These are phyloP conservation scores for Pachymerium ferrugineum DNA, from an alignment of 2,888 invertebrate species.

Conservation along the genomic window DNA sequence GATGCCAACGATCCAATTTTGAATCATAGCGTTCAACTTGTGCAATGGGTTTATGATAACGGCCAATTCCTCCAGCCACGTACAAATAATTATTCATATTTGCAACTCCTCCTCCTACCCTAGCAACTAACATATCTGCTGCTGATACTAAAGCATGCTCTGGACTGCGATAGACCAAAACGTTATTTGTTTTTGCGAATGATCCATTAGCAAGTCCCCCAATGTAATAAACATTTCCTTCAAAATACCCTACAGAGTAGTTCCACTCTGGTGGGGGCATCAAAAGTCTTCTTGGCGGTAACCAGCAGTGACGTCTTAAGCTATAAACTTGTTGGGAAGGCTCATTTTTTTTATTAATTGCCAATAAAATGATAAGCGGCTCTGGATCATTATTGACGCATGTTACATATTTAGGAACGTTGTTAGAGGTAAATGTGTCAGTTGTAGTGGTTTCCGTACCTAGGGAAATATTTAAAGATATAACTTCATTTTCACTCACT, in stretches of 20 bases:
- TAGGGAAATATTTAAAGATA: too few relatives aligned
- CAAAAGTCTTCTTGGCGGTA: neutral
- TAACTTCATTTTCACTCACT: too few relatives aligned
- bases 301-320: neutral
- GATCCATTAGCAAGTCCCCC: neutral
- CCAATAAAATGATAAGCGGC: neutral
- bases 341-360: neutral
- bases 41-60: neutral
- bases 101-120: neutral
- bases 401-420: too few relatives aligned
- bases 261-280: neutral
- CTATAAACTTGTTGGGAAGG: neutral
- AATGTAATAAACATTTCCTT: constrained; percentile 5
- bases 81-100: neutral
- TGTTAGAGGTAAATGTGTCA: too few relatives aligned
- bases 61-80: neutral
- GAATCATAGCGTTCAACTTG: constrained; percentile 28
- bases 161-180: neutral
- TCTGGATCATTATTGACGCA: neutral
- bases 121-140: neutral
- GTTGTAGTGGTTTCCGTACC: too few relatives aligned
- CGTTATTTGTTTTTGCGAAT: neutral
- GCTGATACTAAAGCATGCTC: neutral
- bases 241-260: neutral
- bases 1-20: neutral